Base-by-base conservation (phyloP, 2,888 invertebrate genomes). In the Agonopterix subpropinquella region DNA sequence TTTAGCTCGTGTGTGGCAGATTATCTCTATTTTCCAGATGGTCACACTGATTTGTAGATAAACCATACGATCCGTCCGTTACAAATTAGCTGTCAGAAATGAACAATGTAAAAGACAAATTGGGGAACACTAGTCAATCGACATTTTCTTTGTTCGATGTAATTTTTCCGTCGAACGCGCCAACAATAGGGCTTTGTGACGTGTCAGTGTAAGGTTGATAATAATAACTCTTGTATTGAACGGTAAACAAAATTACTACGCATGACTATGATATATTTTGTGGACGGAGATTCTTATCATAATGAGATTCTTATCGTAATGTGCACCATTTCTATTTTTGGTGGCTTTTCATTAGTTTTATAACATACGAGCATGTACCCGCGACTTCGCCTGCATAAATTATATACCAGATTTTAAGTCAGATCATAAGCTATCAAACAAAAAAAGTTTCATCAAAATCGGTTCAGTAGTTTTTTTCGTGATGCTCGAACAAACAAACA, bases 31-130 rank as follows among this genome's bases (percentile, higher is more conserved):
- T 42, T 8, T 13, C 11, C 8, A n/a, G n/a, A 10, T 35, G n/a
- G 9, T 9, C 44, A 46, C 47, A 46, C 43, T 11, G 13, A 50
- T 35, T 46, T 46, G 28, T 49, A 47, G 36, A 13, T n/a, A 55
- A 63, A 66, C 67, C 60, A 63, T 53, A 66, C 55, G 58, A 62
- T 62, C 65, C 61, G 48, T 59, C 58, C 57, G 48, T 61, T 54
- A 68, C 64, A 77, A 75, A 77, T 72, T 73, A 61, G 61, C 64
- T 62, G 69, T 67, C 69, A 70, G 59, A 54, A 43, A 51, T 61
- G 58, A 72, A 79, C 78, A 80, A 80, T 77, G 61, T 62, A 55
- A 53, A 61, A 73, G 74, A 77, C 73, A 79, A 80, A 80, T 80
- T 77, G 73, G 70, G 68, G 69, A 72, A 70, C 65, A 71, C 61